Base-by-base conservation (phyloP, 2,113 vertebrate species). In the Phyllostomus discolor region DNA sequence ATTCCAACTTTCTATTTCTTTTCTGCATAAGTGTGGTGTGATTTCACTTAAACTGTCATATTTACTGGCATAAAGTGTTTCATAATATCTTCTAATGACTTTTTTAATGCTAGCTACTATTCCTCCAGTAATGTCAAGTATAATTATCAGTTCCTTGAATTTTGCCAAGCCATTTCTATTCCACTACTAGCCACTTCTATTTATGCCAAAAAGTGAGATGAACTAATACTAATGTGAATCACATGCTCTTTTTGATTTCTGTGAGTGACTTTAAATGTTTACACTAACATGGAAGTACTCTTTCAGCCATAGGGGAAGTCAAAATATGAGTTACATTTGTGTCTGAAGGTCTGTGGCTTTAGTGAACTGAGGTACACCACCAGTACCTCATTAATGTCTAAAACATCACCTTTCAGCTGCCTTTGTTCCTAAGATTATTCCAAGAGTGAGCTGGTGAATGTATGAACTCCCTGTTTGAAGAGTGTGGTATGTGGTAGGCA, bases 41-140 rank as follows among this genome's bases (percentile, higher is more conserved):
- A 89, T 66, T 75, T 94, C 43, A 88, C 26, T n/a, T 62, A 85
- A 90, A 72, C 90, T 64, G 50, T 73, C 46, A 67, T 83, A 72
- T 70, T 94, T 96, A 41, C 22, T 79, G 46, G 38, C 16, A 92
- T 83, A 92, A 96, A 88, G 3, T 88, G 11, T 92, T 90, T 95
- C 54, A 64, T 75, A 62, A 38, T 70, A 59, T 94, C 24, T 50
- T 81, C 2, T 70, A 87, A 59, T 73, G 8, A 90, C 70, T 20
- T 48, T 94, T 92, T 95, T 54, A 95, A 73, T 89, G 78, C 70
- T 33, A 67, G 2, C 12, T 75, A 93, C 22, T 59, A 81, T 75
- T 89, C 14, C 33, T 46, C 50, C 50, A 78, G 9, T 79, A 87
- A 72, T 92, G 35, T 16, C 28, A 90, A 73, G 66, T 93, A 64